Base-by-base conservation (phyloP, 2,113 vertebrate genomes). In the Arenaria interpres region DNA sequence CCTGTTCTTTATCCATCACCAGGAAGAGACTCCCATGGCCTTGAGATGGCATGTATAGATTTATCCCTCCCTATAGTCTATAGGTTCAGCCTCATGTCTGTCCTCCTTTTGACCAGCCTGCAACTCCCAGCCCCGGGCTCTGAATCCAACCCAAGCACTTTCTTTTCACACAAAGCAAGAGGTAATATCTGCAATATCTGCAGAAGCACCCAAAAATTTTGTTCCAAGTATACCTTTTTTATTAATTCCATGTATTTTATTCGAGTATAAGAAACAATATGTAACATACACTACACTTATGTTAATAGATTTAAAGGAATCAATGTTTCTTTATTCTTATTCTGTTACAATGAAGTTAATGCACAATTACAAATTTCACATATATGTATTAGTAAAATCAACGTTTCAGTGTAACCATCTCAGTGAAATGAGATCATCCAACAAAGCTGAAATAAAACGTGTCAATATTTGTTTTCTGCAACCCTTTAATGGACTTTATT, bases 281-380 rank as follows among this genome's bases (percentile, higher is more conserved):
- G 73, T 64, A 85, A 81, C 81, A 60, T 56, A 87, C 87, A 78
- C 66, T 87, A 75, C 89, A 92, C 59, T 73, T 77, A 37, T 56
- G 56, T 89, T 68, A 95, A 92, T 64, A 92, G 87, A 92, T 32
- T 89, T 76, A 81, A 95, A 88, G 87, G 71, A 88, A 89, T 78
- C 64, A 14, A 59, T 30, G 59, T 69, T 77, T 53, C 39, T 87
- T 94, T 82, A 73, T 83, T 63, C 60, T 21, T 6, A 10, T 78
- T 89, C 78, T 35, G 15, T 81, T 89, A 89, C 96, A 87, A 89
- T 71, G 48, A 87, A 85, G 39, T 80, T 60, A 89, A 85, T 68
- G 67, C 93, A 94, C 86, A 43, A 41, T 89, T 94, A 95, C 91
- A 95, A 95, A 94, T n/a, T 81, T 92, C 80, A 96, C 94, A 64